Percentiles rank a stretch among this genome's conserved stretches.
Conservation (phyloP, 1,140 invertebrate genomes). For the Centruroides vittatus region DNA sequence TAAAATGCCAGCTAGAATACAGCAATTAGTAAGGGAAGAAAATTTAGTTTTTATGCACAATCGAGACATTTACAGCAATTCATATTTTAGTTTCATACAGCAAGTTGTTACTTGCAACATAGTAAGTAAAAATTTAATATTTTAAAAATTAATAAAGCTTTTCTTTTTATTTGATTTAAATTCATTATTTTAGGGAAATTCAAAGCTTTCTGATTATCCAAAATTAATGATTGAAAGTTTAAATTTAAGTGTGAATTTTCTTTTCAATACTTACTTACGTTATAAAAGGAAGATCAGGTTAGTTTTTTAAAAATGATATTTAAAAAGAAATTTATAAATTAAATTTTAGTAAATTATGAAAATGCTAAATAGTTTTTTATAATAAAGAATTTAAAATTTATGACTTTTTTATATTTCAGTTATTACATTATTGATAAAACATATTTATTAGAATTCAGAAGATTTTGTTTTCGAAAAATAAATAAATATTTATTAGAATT, state of each 20-base stretch:
- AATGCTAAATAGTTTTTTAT: too few relatives aligned
- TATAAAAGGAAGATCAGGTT: constrained; percentile 31
- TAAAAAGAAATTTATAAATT: background rate
- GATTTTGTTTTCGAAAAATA: too few relatives aligned
- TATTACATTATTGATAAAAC: too few relatives aligned
- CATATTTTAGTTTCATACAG: constrained; percentile 40
- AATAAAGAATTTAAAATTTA: too few relatives aligned
- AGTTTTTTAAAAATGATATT: constrained; percentile 1
- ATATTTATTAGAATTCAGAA: too few relatives aligned
- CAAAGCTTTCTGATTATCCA: constrained; percentile 16
- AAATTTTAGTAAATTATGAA: too few relatives aligned
- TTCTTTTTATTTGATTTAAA: background rate
- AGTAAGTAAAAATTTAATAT: constrained; percentile 12
- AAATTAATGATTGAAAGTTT: constrained; percentile 26
- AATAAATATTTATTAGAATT: too few relatives aligned
- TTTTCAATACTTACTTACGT: constrained; percentile 38
- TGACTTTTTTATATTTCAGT: too few relatives aligned
- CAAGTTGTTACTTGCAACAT: constrained; percentile 29
- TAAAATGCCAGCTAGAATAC: constrained; percentile 35
- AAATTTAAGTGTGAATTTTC: constrained; percentile 31
- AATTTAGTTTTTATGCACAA: constrained; percentile 41
- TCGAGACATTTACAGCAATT: constrained; percentile 36
- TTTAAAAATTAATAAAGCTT: background rate
- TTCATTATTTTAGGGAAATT: constrained; percentile 1
- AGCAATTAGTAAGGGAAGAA: constrained; percentile 34